Conservation (phyloP, 2,113 vertebrate species). For the Anguilla japonica region DNA sequence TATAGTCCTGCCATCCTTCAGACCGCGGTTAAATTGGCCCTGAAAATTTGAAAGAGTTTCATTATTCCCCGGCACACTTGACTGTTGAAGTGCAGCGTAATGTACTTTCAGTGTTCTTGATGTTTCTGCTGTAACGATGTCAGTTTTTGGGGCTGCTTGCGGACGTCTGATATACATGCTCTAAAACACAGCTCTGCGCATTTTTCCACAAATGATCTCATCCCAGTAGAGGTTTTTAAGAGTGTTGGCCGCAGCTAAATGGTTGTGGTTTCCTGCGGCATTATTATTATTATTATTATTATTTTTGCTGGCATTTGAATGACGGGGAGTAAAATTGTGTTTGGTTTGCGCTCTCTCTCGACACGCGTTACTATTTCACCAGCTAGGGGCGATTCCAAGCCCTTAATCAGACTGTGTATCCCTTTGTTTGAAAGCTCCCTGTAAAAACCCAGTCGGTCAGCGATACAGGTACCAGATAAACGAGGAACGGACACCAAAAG, state of each 20-base stretch:
- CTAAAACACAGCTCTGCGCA: too few relatives aligned
- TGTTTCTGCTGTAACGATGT: too few relatives aligned
- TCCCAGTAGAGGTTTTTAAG: background rate
- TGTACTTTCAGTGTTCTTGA: too few relatives aligned
- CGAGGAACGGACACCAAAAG: background rate
- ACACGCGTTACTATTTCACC: background rate
- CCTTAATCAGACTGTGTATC: background rate
- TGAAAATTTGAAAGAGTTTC: too few relatives aligned
- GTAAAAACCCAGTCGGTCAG: background rate
- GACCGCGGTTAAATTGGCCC: too few relatives aligned
- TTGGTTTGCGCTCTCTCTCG: background rate
- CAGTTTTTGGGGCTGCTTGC: too few relatives aligned
- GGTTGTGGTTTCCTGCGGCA: background rate
- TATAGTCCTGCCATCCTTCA: too few relatives aligned
- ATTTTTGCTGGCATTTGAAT: background rate
- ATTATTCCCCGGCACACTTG: too few relatives aligned
- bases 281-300: background rate
- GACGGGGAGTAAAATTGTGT: background rate
- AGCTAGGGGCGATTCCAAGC: constrained; percentile 10
- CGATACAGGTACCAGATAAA: background rate
- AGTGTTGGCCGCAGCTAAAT: background rate
- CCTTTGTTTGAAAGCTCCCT: background rate
- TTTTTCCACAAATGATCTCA: too few relatives aligned
- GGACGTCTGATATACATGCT: too few relatives aligned
- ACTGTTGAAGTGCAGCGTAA: too few relatives aligned